These are phyloP conservation scores for Magallana angulata DNA, from an alignment of 1,140 invertebrate species.

Conservation along the genomic window DNA sequence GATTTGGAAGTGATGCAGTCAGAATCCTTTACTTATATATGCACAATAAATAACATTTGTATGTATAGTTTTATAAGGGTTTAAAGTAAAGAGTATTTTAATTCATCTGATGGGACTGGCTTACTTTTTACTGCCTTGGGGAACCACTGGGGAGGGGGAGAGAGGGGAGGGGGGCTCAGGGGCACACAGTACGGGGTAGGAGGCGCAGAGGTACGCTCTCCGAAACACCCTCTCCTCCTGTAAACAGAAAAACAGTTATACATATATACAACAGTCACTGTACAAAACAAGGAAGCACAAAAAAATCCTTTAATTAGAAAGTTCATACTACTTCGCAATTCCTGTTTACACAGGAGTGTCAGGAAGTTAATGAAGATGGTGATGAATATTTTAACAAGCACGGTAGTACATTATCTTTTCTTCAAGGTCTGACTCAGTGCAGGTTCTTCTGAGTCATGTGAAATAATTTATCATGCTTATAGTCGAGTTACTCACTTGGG, in stretches of 20 bases:
- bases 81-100: too few relatives aligned
- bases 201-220: constrained; percentile 69
- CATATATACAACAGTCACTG: not conserved
- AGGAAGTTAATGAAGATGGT: not conserved
- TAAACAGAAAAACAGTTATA: constrained; percentile 6
- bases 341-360: not conserved
- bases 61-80: too few relatives aligned
- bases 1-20: too few relatives aligned
- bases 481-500: not conserved
- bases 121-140: constrained; percentile 45
- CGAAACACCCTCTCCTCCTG: constrained; percentile 68
- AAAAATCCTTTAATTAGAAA: not conserved
- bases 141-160: constrained; percentile 60
- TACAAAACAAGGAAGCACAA: not conserved
- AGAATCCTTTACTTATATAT: too few relatives aligned
- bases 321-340: not conserved
- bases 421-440: not conserved
- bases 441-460: not conserved
- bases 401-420: not conserved
- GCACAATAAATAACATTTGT: too few relatives aligned
- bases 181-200: constrained; percentile 67
- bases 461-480: not conserved
- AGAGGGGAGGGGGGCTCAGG: constrained; percentile 68
- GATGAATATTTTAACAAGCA: not conserved
- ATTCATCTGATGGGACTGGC: not conserved